Conservation (phyloP, 2,888 invertebrate genomes). For the Agrenia bidenticulata region DNA sequence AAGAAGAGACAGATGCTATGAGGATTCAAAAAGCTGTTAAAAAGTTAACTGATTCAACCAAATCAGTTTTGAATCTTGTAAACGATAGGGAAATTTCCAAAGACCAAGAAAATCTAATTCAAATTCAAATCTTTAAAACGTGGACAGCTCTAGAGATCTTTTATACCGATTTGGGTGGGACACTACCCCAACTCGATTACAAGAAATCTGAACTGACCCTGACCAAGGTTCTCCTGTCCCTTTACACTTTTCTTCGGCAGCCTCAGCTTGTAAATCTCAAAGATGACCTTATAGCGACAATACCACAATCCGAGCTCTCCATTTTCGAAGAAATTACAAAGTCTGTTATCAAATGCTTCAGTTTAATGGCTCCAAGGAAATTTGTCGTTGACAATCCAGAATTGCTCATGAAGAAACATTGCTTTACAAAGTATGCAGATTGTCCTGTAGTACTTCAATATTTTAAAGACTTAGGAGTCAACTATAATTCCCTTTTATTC, state of each 20-base stretch:
- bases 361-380: neutral
- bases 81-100: neutral
- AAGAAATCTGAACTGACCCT: conserved; percentile 34
- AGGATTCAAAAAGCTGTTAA: conserved; percentile 2
- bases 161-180: conserved; percentile 24
- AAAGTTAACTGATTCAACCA: conserved; percentile 1
- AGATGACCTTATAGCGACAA: conserved; percentile 10
- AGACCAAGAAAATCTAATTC: neutral
- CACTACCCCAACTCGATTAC: conserved; percentile 23
- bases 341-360: neutral
- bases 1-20: conserved; percentile 2
- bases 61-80: neutral
- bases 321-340: neutral
- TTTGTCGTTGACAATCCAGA: neutral
- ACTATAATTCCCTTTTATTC: conserved; percentile 16
- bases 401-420: neutral
- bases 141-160: conserved; percentile 4
- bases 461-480: conserved; percentile 32
- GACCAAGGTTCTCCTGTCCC: conserved; percentile 19
- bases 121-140: neutral
- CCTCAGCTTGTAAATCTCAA: conserved; percentile 33
- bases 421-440: conserved; percentile 28
- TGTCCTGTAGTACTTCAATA: conserved; percentile 33
- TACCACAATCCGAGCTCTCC: too few relatives aligned
- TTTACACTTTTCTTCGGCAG: conserved; percentile 31